phyloP scores from a whole-genome alignment of 2,888 invertebrate genomes.

The Aplocera efformata region DNA sequence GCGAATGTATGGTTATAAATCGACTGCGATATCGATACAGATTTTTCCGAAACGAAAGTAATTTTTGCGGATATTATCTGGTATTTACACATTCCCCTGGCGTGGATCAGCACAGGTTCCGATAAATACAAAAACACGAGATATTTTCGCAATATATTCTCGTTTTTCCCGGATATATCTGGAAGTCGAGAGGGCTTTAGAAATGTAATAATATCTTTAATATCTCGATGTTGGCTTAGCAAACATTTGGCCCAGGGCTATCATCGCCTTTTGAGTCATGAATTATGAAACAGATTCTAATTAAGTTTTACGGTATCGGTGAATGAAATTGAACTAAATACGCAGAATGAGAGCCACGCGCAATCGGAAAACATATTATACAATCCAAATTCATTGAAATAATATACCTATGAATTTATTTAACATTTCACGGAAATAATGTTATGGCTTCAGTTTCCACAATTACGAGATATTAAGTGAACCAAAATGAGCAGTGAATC shows the following conservation, averaged over 20 bases:
- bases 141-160: conserved; percentile 41
- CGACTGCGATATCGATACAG: background rate
- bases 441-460: background rate
- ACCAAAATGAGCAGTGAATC: too few species aligned
- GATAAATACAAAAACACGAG: conserved; percentile 31
- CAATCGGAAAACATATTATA: conserved; percentile 38
- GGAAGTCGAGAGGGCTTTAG: conserved; percentile 40
- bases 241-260: conserved; percentile 47
- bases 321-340: conserved; percentile 31
- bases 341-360: conserved; percentile 32
- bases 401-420: conserved; percentile 35
- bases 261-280: conserved; percentile 41
- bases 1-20: conserved; percentile 12
- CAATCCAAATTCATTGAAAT: conserved; percentile 32
- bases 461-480: too few species aligned
- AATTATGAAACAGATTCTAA: conserved; percentile 44
- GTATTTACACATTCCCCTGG: conserved; percentile 35
- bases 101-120: conserved; percentile 31
- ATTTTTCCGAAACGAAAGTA: conserved; percentile 10
- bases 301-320: conserved; percentile 28
- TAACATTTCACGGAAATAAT: conserved; percentile 31
- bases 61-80: conserved; percentile 39
- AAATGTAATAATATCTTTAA: conserved; percentile 65
- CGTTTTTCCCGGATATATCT: conserved; percentile 37
- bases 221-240: conserved; percentile 48